Conservation (phyloP, 2,113 vertebrate genomes). For the Macaca nemestrina region DNA sequence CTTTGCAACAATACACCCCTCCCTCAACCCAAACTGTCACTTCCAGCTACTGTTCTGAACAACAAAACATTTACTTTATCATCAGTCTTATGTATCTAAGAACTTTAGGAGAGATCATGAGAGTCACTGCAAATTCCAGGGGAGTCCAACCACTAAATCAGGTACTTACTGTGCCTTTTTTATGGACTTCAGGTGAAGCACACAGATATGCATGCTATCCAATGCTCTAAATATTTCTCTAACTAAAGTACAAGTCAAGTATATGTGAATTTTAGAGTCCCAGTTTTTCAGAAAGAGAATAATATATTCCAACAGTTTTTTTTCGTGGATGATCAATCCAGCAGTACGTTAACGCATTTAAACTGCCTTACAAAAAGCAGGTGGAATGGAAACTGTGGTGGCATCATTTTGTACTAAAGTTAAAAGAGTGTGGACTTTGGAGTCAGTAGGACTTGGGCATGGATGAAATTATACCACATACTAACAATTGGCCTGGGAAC, state of each 20-base stretch:
- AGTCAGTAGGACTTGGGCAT: neutral
- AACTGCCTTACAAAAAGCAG: neutral
- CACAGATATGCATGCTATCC: neutral
- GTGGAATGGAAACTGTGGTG: neutral
- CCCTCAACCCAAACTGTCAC: neutral
- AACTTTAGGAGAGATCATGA: neutral
- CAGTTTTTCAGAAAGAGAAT: neutral
- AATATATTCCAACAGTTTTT: neutral
- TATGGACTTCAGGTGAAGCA: neutral
- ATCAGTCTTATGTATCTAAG: neutral
- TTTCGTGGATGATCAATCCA: neutral
- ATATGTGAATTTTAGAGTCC: neutral
- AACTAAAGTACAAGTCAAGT: neutral
- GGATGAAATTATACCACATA: neutral
- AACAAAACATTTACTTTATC: neutral
- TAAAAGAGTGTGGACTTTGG: neutral
- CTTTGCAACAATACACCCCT: neutral
- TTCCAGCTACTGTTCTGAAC: neutral
- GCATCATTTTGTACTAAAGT: neutral
- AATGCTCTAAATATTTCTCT: neutral
- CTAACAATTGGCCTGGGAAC: neutral
- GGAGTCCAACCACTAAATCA: neutral
- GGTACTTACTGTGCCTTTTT: neutral
- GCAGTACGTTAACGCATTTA: neutral
- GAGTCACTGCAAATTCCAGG: neutral